A percentile compares a stretch with the other conserved stretches of the same genome.
Conservation (phyloP, 2,888 invertebrate genomes). For the Hedya salicella region DNA sequence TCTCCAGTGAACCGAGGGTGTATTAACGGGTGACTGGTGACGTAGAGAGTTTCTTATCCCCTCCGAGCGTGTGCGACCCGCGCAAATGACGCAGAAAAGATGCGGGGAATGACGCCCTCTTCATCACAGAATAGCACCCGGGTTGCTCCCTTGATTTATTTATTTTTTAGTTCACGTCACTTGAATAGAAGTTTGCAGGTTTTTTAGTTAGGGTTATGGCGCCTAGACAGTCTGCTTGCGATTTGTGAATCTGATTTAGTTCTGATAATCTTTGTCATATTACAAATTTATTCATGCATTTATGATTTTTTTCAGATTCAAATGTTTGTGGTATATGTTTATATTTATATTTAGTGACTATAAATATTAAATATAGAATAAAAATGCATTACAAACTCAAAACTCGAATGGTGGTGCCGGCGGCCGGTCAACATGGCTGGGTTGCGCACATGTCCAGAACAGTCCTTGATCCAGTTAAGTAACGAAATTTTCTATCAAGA, state of each 20-base stretch:
- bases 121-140: slow-evolving; percentile 61
- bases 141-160: slow-evolving; percentile 45
- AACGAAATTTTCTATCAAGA: no score
- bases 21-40: slow-evolving; percentile 65
- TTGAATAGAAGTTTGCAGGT: slow-evolving; percentile 35
- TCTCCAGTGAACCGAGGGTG: slow-evolving; percentile 69
- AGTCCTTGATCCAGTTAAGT: no score
- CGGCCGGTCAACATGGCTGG: no score
- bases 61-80: slow-evolving; percentile 56
- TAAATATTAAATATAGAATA: no score
- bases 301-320: no score
- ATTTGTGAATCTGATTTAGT: background rate
- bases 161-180: slow-evolving; percentile 43
- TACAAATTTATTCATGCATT: no score
- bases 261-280: background rate
- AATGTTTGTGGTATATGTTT: no score
- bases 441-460: no score
- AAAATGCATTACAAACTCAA: no score
- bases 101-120: slow-evolving; percentile 68
- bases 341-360: no score
- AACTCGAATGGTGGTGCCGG: no score
- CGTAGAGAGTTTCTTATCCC: slow-evolving; percentile 61
- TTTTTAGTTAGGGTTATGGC: slow-evolving; percentile 23
- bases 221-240: slow-evolving; percentile 10
- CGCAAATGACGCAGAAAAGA: slow-evolving; percentile 78